Conservation (phyloP, 2,113 vertebrate genomes). For the Podiceps cristatus region DNA sequence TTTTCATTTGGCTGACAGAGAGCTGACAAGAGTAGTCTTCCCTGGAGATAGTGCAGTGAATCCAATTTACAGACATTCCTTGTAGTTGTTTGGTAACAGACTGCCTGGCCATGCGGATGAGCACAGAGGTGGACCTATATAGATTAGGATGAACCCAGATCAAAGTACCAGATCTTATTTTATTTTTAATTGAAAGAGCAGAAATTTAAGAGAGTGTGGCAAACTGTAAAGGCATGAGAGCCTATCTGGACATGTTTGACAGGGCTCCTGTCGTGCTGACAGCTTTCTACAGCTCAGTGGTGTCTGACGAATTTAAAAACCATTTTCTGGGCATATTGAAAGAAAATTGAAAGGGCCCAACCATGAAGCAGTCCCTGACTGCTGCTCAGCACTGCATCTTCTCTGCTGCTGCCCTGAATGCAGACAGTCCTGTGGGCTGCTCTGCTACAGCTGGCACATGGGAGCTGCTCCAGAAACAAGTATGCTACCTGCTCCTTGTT, state of each 20-base stretch:
- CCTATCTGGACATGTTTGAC: not conserved
- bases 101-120: not conserved
- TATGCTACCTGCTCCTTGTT: accelerated
- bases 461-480: not conserved
- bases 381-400: not conserved
- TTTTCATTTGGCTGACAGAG: slow-evolving; percentile 45
- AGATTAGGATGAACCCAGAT: not conserved
- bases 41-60: slow-evolving; percentile 11
- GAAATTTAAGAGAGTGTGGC: not conserved
- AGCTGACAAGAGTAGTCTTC: slow-evolving; percentile 35
- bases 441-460: not conserved
- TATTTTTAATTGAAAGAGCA: slow-evolving; percentile 23
- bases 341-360: slow-evolving; percentile 20
- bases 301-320: not conserved
- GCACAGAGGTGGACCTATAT: not conserved
- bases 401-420: not conserved
- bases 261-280: not conserved
- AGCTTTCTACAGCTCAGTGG: not conserved
- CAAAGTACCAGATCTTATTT: not conserved
- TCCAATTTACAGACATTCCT: slow-evolving; percentile 28
- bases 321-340: not conserved
- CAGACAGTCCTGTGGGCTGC: not conserved
- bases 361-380: not conserved
- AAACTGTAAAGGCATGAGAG: not conserved
- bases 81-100: slow-evolving; percentile 17